Evolutionary conservation across 2,888 invertebrate genomes (phyloP), one percentile per base, ranked within the genome.

Genomic region (Brachypalpus laphriformis): DNA sequence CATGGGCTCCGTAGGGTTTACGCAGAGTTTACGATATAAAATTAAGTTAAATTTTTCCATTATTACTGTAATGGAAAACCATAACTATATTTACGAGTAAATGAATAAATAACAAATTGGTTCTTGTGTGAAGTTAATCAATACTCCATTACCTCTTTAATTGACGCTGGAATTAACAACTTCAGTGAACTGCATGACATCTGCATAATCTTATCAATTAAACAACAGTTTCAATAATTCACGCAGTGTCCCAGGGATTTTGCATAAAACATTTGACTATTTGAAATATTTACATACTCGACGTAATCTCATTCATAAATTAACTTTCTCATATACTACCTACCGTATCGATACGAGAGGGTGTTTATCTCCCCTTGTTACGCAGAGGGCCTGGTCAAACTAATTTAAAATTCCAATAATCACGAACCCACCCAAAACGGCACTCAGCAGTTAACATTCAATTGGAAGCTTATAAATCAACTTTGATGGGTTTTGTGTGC

Each of bases 391-490:
- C n/a, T 25, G 34, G 34, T 56, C 40, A 42, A 42, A 22, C 71
- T 59, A 25, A 49, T 59, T 71, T 49, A 49, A 47, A 71, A 47
- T 71, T 71, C 59, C 47, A 71, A 59, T 40, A 71, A 14, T 6
- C 47, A 34, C n/a, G n/a, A 47, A 34, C 51, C 34, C 34, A 20
- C 31, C 7, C 25, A 14, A 14, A 25, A 14, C 59, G 11, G n/a
- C 59, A 59, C 42, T 51, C 72, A 25, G 63, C 45, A 74, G 63
- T 74, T 63, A 75, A 56, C 65, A 75, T 65, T 65, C 75, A 75
- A 75, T 75, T 75, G 75, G 47, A 28, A 65, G 75, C 56, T 75
- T 34, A 75, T 75, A 75, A 75, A 75, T 75, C 75, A 75, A 75
- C 65, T 56, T 56, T 65, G 65, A 56, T 65, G 61, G 54, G 54